Percentiles rank a stretch among this genome's conserved stretches.
Evolutionary conservation across 2,888 invertebrate species (phyloP).

Genomic region (Rotaria socialis): DNA sequence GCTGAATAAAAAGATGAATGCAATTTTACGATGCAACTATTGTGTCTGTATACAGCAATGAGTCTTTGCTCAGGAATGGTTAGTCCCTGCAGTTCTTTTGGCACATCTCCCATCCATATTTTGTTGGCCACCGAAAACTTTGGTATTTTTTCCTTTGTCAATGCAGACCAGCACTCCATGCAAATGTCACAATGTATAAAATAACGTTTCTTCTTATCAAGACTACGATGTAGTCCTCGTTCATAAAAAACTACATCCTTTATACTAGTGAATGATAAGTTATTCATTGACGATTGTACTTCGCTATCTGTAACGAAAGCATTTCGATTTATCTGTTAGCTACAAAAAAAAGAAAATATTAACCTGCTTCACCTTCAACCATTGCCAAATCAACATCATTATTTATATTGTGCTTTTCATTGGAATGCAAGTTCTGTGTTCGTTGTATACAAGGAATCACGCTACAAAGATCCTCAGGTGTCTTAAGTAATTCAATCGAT

Average conservation of each 20-base stretch:
- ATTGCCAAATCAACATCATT: not conserved
- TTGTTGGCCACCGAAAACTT: not conserved
- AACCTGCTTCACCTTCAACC: not conserved
- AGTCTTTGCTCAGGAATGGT: constrained; percentile 14
- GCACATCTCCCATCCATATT: not conserved
- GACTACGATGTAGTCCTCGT: not conserved
- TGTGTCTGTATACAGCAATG: not conserved
- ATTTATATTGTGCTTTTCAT: not conserved
- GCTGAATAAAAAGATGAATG: not conserved
- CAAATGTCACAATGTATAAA: not conserved
- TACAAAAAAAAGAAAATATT: not conserved
- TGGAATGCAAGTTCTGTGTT: not conserved
- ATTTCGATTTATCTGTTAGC: not conserved
- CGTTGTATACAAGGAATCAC: not conserved
- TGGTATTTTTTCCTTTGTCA: not conserved
- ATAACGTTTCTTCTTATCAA: not conserved
- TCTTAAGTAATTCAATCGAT: not conserved
- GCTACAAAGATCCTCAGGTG: not conserved
- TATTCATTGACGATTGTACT: not conserved
- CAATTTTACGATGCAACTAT: not conserved
- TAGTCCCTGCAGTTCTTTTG: not conserved
- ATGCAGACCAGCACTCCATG: not conserved
- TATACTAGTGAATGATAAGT: not conserved
- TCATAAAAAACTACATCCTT: not conserved
- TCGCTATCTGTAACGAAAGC: not conserved